Percentiles rank a stretch among this genome's conserved stretches.
Conservation (phyloP, 2,797 vertebrate species). For the Fratercula arctica region DNA sequence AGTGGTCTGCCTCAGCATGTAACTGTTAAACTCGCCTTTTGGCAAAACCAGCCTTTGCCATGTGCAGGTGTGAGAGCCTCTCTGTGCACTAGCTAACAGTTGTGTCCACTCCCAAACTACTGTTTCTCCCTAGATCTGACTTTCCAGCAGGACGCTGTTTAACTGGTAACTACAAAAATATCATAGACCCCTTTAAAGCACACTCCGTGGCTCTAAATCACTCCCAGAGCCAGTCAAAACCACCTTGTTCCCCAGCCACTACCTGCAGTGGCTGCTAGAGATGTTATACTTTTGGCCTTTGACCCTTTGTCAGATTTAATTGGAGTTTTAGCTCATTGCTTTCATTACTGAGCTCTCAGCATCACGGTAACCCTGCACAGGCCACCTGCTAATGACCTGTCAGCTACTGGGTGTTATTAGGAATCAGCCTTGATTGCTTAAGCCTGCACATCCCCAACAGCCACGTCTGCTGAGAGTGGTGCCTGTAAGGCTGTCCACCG, state of each 20-base stretch:
- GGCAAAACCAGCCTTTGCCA: not conserved
- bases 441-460: not conserved
- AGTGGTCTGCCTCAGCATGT: not conserved
- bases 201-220: not conserved
- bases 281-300: not conserved
- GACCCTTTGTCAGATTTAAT: not conserved
- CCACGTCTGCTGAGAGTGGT: accelerated
- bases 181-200: not conserved
- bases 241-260: not conserved
- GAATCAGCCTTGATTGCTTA: not conserved
- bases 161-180: not conserved
- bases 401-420: not conserved
- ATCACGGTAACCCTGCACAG: not conserved
- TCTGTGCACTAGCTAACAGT: not conserved
- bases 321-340: not conserved
- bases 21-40: not conserved
- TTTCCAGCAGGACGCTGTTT: not conserved
- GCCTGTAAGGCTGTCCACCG: not conserved
- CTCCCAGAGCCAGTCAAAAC: not conserved
- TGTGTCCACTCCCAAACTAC: not conserved
- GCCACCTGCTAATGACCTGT: not conserved
- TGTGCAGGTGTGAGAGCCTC: not conserved
- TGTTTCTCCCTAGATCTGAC: not conserved
- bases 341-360: not conserved
- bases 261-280: not conserved